These are phyloP conservation scores for Catalaphyllia jardinei DNA, from an alignment of 64 coral and sea anemone species.

Conservation along the genomic window DNA sequence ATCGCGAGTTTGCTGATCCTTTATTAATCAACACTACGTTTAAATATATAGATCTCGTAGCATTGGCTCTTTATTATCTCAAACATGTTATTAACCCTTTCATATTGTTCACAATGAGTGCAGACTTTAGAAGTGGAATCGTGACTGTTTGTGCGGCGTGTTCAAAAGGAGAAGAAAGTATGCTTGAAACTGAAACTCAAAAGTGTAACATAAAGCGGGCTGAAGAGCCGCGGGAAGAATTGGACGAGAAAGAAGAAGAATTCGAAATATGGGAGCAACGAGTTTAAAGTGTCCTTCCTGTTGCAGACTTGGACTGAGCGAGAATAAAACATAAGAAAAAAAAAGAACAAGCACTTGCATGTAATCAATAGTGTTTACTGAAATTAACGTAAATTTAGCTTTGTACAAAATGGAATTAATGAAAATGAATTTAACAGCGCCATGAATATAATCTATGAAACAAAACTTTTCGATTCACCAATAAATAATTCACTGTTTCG, in stretches of 20 bases:
- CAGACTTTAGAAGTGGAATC: conserved; percentile 41
- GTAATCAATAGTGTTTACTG: neutral
- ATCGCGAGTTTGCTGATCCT: conserved; percentile 42
- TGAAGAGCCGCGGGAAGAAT: neutral
- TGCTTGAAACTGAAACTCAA: neutral
- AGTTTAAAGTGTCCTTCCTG: neutral
- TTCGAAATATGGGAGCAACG: neutral
- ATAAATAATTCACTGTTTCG: neutral
- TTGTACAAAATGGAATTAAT: neutral
- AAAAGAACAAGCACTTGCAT: neutral
- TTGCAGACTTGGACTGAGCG: neutral
- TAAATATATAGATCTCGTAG: conserved; percentile 36
- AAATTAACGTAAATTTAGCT: neutral
- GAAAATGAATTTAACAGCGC: neutral
- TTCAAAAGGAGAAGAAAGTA: neutral
- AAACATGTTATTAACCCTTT: conserved; percentile 69
- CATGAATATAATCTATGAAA: neutral
- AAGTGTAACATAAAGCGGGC: neutral
- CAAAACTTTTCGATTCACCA: neutral
- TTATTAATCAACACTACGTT: neutral
- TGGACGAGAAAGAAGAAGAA: neutral
- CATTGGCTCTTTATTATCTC: conserved; percentile 52
- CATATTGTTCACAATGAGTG: conserved; percentile 52
- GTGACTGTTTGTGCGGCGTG: neutral
- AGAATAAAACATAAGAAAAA: no score